phyloP scores from a whole-genome alignment of 2,113 vertebrate species.

The Pantherophis guttatus region DNA sequence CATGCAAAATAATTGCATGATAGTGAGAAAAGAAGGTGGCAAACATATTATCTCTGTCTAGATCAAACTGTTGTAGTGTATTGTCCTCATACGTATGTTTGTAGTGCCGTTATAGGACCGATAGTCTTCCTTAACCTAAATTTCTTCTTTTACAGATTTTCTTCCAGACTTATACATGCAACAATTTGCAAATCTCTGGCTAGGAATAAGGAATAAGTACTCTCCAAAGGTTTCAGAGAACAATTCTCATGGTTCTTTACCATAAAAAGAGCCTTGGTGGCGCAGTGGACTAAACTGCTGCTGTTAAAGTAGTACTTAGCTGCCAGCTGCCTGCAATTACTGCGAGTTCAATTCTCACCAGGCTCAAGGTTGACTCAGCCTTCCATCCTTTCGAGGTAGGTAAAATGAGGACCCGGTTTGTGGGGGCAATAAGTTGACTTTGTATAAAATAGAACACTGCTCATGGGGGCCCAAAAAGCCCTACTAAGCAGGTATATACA shows the following conservation, averaged over 20 bases:
- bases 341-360: no score
- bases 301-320: no score
- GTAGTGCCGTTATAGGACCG: neutral
- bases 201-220: neutral
- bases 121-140: neutral
- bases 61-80: neutral
- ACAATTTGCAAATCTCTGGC: neutral
- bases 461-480: no score
- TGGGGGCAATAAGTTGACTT: no score
- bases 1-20: neutral
- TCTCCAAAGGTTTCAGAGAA: neutral
- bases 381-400: no score
- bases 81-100: neutral
- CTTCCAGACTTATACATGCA: neutral
- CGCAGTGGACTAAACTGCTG: no score
- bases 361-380: no score
- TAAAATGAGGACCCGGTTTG: no score
- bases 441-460: no score
- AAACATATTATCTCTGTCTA: neutral
- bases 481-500: no score
- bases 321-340: no score
- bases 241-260: neutral
- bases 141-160: neutral
- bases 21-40: neutral
- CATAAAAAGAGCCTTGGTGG: neutral